Evolutionary conservation across 2,113 vertebrate species (phyloP).

Genomic region (Girardinichthys multiradiatus): DNA sequence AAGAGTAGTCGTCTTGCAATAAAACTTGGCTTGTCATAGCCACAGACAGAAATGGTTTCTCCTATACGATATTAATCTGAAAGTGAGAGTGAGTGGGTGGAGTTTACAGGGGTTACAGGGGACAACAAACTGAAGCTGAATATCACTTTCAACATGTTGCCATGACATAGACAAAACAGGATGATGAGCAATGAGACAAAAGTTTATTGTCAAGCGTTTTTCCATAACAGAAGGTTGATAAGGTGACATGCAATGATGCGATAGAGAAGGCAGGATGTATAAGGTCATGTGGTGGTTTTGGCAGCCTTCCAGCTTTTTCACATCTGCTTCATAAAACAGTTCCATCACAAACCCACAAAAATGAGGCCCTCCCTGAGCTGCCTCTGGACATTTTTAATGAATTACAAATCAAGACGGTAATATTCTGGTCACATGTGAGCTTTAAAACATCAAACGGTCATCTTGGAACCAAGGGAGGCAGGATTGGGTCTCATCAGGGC

Average conservation of each 20-base stretch:
- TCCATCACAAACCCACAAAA: no score
- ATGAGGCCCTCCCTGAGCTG: no score
- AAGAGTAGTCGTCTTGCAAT: no score
- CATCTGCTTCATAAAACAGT: constrained; percentile 8
- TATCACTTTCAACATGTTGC: constrained; percentile 10
- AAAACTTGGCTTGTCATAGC: neutral
- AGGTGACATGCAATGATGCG: constrained; percentile 45
- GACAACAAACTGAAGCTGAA: constrained; percentile 6
- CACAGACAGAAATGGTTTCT: constrained; percentile 7
- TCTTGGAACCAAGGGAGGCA: no score
- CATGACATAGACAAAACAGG: constrained; percentile 10
- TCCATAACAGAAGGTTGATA: constrained; percentile 45
- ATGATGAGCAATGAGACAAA: constrained; percentile 26
- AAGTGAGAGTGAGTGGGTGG: constrained; percentile 54
- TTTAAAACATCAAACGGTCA: no score
- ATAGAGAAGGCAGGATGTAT: constrained; percentile 59
- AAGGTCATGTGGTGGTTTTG: constrained; percentile 51
- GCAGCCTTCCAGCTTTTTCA: constrained; percentile 11
- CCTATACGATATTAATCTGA: constrained; percentile 23
- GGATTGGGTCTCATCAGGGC: no score
- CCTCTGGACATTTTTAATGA: no score
- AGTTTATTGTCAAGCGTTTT: constrained; percentile 38
- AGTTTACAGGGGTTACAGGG: neutral
- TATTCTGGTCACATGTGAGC: no score
- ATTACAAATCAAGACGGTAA: no score